A percentile compares a stretch with the other conserved stretches of the same genome.
Conservation (phyloP, 1,140 invertebrate genomes). For the Pachypsylla venusta region DNA sequence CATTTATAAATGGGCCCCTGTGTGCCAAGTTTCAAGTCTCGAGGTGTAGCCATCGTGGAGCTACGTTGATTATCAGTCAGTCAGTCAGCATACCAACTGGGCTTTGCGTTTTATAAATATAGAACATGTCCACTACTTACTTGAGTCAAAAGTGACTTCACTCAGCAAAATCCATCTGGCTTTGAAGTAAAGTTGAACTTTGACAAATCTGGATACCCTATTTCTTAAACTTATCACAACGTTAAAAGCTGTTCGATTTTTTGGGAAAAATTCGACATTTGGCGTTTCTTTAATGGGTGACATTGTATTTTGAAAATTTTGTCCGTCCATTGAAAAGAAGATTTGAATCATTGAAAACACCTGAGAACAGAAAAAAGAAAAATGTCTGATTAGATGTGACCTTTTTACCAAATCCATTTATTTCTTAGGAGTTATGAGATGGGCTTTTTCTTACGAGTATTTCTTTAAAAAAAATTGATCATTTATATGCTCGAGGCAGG, state of each 20-base stretch:
- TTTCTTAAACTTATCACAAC: slow-evolving; percentile 58
- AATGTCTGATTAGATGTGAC: no score
- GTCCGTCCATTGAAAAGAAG: slow-evolving; percentile 64
- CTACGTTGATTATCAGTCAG: no score
- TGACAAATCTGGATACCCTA: slow-evolving; percentile 57
- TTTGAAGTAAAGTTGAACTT: slow-evolving; percentile 59
- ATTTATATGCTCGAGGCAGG: no score
- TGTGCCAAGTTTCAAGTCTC: not conserved
- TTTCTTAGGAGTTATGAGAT: no score
- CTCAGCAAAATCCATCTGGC: slow-evolving; percentile 79
- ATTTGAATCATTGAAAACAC: slow-evolving; percentile 51
- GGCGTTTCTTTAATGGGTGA: slow-evolving; percentile 1
- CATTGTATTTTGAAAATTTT: slow-evolving; percentile 44
- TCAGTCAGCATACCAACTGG: no score
- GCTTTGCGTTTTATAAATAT: no score
- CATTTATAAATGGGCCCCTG: no score
- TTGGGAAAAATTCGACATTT: slow-evolving; percentile 28
- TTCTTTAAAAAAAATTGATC: no score
- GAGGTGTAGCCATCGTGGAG: no score
- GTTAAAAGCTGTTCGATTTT: slow-evolving; percentile 31
- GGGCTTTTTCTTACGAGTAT: no score
- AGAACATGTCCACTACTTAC: no score
- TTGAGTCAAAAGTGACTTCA: slow-evolving; percentile 65
- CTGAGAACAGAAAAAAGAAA: slow-evolving; percentile 32
- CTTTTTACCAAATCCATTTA: no score